These are phyloP conservation scores for Troides helena DNA, from an alignment of 2,888 invertebrate species.

Conservation along the genomic window DNA sequence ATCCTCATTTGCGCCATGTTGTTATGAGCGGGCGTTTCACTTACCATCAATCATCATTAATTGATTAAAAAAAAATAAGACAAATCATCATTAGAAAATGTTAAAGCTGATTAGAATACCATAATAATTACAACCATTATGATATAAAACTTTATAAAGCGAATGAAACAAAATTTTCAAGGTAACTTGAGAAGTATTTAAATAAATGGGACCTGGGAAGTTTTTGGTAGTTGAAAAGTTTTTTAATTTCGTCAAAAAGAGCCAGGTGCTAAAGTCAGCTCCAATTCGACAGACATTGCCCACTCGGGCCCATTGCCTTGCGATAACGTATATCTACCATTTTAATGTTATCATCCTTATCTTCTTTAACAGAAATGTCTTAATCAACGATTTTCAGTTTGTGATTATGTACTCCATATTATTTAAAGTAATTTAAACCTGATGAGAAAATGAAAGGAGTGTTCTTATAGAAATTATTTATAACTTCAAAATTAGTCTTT, in stretches of 20 bases:
- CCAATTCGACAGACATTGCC: constrained; percentile 63
- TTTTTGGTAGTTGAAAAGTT: constrained; percentile 69
- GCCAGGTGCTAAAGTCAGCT: constrained; percentile 72
- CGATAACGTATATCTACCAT: constrained; percentile 51
- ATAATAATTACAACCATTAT: neutral
- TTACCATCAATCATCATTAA: too few relatives aligned
- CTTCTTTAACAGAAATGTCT: constrained; percentile 56
- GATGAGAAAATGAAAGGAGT: too few relatives aligned
- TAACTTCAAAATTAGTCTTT: too few relatives aligned
- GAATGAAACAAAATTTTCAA: constrained; percentile 10
- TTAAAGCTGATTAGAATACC: neutral
- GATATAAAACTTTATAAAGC: constrained; percentile 5
- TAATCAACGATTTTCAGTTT: constrained; percentile 35
- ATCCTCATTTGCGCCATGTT: too few relatives aligned
- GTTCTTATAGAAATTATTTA: too few relatives aligned
- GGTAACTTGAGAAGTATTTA: constrained; percentile 50
- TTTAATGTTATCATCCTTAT: constrained; percentile 51
- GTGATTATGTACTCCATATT: neutral
- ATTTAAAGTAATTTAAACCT: neutral
- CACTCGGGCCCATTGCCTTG: constrained; percentile 27
- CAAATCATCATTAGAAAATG: too few relatives aligned
- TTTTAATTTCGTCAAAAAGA: constrained; percentile 75
- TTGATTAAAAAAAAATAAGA: too few relatives aligned
- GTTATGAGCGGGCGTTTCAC: too few relatives aligned
- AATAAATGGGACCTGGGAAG: constrained; percentile 67